These are phyloP conservation scores for Punctoribates punctum DNA, from an alignment of 2,888 invertebrate species.

Conservation along the genomic window DNA sequence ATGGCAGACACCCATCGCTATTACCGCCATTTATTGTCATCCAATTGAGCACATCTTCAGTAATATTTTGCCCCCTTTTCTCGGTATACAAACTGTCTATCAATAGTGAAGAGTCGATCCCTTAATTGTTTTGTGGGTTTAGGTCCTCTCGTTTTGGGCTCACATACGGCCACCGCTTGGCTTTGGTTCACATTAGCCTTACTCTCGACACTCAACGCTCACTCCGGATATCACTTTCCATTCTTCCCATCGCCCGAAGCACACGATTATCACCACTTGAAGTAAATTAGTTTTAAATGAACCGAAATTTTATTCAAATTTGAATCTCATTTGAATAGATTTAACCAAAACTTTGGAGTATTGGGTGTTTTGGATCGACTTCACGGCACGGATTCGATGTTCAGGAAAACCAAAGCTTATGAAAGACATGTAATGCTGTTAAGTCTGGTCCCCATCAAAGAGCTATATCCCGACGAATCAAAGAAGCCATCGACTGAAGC, in stretches of 20 bases:
- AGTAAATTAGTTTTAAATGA: constrained; percentile 55
- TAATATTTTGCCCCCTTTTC: constrained; percentile 69
- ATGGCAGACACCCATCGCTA: constrained; percentile 82
- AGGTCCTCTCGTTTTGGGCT: constrained; percentile 54
- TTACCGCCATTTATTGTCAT: constrained; percentile 74
- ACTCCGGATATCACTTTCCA: constrained; percentile 80
- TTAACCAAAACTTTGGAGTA: constrained; percentile 74
- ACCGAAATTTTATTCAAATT: not conserved
- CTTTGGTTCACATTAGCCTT: constrained; percentile 76
- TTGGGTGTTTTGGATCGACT: constrained; percentile 74
- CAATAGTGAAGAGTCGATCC: not conserved
- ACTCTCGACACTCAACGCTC: constrained; percentile 71
- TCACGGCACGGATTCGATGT: constrained; percentile 75
- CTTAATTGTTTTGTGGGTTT: not conserved
- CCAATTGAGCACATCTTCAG: constrained; percentile 71
- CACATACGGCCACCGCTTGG: constrained; percentile 56
- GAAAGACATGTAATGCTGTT: constrained; percentile 61
- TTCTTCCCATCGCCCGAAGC: constrained; percentile 80
- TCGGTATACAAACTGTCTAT: constrained; percentile 51
- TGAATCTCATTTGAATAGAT: constrained; percentile 39
- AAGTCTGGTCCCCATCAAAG: constrained; percentile 52
- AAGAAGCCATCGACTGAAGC: not conserved
- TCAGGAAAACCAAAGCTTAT: constrained; percentile 68
- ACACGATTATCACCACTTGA: constrained; percentile 81
- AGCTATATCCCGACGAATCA: constrained; percentile 35